phyloP scores from a whole-genome alignment of 2,113 vertebrate genomes.

The Toxostoma redivivum region DNA sequence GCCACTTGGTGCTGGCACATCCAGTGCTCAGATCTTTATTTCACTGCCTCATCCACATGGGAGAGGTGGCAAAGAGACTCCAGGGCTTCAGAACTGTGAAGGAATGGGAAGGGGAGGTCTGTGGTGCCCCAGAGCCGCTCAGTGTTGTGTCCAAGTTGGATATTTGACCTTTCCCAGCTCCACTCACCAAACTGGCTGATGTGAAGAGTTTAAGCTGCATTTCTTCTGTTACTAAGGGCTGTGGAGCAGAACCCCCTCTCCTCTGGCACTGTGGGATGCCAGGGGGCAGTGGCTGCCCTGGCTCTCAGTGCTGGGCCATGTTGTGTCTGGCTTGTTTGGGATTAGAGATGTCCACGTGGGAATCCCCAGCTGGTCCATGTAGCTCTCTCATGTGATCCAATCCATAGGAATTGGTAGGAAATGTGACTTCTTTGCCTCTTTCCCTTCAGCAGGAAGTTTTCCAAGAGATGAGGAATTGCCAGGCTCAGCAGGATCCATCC shows the following conservation, averaged over 20 bases:
- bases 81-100: not conserved
- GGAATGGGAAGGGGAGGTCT: not conserved
- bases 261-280: not conserved
- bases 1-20: not conserved
- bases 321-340: not conserved
- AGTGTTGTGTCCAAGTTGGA: not conserved
- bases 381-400: not conserved
- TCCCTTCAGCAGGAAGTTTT: not conserved
- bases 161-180: not conserved
- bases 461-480: fast-evolving
- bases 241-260: not conserved
- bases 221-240: not conserved
- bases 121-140: not conserved
- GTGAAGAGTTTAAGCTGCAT: not conserved
- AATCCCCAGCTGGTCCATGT: fast-evolving
- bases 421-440: not conserved
- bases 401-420: not conserved
- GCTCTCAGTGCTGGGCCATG: not conserved
- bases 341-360: not conserved
- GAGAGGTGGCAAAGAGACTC: not conserved
- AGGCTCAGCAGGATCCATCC: not conserved
- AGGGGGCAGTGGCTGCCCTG: not conserved
- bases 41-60: fast-evolving
- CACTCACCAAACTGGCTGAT: fast-evolving
- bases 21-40: not conserved